phyloP scores from a whole-genome alignment of 2,113 vertebrate genomes.

The Meleagris gallopavo region DNA sequence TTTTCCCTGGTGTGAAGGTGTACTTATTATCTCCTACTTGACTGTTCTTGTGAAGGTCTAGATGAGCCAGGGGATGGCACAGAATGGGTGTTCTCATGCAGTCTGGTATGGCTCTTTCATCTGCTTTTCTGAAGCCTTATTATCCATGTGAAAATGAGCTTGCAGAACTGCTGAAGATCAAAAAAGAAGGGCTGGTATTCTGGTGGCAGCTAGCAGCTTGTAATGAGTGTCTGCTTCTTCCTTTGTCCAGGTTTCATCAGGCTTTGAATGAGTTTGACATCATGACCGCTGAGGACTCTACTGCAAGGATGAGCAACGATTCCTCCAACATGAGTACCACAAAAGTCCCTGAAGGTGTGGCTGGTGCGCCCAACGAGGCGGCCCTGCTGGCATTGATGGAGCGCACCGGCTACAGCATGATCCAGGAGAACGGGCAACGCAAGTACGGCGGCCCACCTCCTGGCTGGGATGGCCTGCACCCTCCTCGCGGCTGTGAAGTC shows the following conservation, averaged over 20 bases:
- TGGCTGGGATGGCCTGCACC: conserved; percentile 89
- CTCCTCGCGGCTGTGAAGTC: conserved; percentile 95
- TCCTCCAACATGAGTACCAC: conserved; percentile 74
- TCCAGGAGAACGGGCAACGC: conserved; percentile 97
- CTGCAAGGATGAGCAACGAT: conserved; percentile 90
- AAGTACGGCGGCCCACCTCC: conserved; percentile 95
- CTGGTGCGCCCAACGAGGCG: conserved; percentile 87
- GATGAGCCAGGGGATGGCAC: not conserved
- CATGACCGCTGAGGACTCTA: conserved; percentile 98
- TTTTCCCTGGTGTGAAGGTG: rapidly evolving
- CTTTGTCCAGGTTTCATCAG: conserved; percentile 76
- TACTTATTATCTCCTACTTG: not conserved
- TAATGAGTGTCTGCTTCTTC: not conserved
- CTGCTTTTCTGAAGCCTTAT: not conserved
- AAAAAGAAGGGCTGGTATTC: not conserved
- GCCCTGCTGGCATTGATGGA: conserved; percentile 91
- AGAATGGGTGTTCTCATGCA: not conserved
- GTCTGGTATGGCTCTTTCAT: not conserved
- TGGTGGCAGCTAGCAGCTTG: not conserved
- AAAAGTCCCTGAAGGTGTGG: conserved; percentile 87
- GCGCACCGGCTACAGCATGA: conserved; percentile 92
- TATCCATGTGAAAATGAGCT: not conserved
- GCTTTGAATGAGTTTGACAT: conserved; percentile 91
- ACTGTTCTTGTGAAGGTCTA: not conserved
- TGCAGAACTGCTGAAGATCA: not conserved